phyloP scores from a whole-genome alignment of 1,140 invertebrate genomes.

The Macrobrachium nipponense region DNA sequence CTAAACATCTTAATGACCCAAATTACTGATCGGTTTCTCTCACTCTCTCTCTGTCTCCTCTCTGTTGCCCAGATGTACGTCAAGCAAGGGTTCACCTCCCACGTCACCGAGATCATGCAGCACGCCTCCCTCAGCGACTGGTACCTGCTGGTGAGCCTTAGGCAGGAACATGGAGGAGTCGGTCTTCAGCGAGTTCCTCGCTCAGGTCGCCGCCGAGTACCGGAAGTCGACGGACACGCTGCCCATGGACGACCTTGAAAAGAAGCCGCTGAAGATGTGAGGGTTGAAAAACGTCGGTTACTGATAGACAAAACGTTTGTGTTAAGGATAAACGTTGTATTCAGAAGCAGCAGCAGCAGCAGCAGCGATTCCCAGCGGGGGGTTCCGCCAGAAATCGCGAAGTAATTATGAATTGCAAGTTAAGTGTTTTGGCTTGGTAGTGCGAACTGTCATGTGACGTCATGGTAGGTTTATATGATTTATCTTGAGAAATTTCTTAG shows the following conservation, averaged over 20 bases:
- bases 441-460: too few relatives aligned
- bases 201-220: constrained; percentile 28
- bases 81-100: not conserved
- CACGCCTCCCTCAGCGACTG: constrained; percentile 65
- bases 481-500: too few relatives aligned
- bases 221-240: not conserved
- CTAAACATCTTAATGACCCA: not conserved
- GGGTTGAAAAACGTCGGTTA: too few relatives aligned
- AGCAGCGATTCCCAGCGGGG: too few relatives aligned
- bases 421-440: too few relatives aligned
- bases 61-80: not conserved
- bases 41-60: too few relatives aligned
- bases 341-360: too few relatives aligned
- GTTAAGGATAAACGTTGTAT: too few relatives aligned
- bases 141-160: constrained; percentile 66
- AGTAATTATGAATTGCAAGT: too few relatives aligned
- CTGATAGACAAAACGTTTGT: too few relatives aligned
- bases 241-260: constrained; percentile 2
- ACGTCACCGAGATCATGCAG: constrained; percentile 28
- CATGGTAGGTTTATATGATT: too few relatives aligned
- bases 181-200: constrained; percentile 64
- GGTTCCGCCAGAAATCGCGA: too few relatives aligned
- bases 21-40: not conserved
- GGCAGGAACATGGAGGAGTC: constrained; percentile 63
- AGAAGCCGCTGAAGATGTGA: not conserved